Percentiles rank a stretch among this genome's conserved stretches.
Conservation (phyloP, 2,888 invertebrate genomes). For the Eupithecia tripunctaria region DNA sequence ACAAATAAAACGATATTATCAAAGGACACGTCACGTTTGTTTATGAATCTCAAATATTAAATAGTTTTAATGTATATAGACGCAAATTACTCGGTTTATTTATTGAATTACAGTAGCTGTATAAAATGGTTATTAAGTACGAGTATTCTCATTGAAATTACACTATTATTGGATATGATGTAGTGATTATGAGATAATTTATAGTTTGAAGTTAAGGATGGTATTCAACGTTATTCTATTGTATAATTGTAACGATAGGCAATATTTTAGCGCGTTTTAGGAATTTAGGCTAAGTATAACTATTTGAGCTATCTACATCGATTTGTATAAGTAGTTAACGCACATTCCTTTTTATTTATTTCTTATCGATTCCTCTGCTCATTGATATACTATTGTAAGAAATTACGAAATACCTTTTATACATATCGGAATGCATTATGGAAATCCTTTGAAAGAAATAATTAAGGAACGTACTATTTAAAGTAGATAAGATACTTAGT, state of each 20-base stretch:
- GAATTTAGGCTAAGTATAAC: conserved; percentile 23
- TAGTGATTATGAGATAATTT: conserved; percentile 49
- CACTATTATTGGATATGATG: conserved; percentile 56
- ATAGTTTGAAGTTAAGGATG: conserved; percentile 57
- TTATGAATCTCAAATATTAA: conserved; percentile 72
- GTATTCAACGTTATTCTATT: conserved; percentile 72
- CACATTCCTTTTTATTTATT: conserved; percentile 71
- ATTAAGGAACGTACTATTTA: conserved; percentile 16
- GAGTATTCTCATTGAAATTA: conserved; percentile 66
- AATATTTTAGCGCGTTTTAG: conserved; percentile 63
- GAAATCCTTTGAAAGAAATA: conserved; percentile 11
- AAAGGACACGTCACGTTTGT: conserved; percentile 62
- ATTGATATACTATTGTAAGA: conserved; percentile 62
- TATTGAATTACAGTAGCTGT: conserved; percentile 67
- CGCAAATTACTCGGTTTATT: conserved; percentile 66
- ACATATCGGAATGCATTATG: conserved; percentile 36
- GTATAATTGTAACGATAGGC: conserved; percentile 64
- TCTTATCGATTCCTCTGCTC: conserved; percentile 70
- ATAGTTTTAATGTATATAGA: conserved; percentile 67
- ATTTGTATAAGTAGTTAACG: conserved; percentile 55
- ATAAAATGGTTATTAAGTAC: conserved; percentile 57
- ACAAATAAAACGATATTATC: conserved; percentile 56
- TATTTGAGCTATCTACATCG: conserved; percentile 40
- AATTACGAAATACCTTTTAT: conserved; percentile 23
- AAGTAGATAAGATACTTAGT: conserved; percentile 30